phyloP scores from a whole-genome alignment of 2,888 invertebrate species.

The Idaea aversata region DNA sequence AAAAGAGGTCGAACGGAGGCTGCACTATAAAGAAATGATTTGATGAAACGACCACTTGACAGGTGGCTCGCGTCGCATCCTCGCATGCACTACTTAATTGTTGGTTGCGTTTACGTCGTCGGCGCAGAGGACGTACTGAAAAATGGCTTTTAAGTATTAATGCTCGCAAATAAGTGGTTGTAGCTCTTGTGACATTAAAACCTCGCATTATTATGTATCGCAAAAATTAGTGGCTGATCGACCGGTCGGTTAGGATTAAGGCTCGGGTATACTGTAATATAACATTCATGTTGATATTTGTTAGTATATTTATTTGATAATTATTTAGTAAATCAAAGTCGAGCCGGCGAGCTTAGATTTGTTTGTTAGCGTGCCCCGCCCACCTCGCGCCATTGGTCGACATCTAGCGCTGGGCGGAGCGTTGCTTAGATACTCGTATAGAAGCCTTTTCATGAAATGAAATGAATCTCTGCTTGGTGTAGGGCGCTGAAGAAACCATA shows the following conservation, averaged over 20 bases:
- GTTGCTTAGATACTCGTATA: conserved; percentile 70
- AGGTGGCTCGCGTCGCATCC: conserved; percentile 74
- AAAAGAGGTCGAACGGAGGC: conserved; percentile 70
- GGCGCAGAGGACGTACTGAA: conserved; percentile 63
- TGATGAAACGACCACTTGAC: conserved; percentile 76
- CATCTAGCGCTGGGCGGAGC: conserved; percentile 69
- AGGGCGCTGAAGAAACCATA: conserved; percentile 12
- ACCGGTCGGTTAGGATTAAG: conserved; percentile 35
- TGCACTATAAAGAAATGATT: conserved; percentile 78
- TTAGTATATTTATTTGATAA: conserved; percentile 17
- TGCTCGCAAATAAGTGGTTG: conserved; percentile 72
- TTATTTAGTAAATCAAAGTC: conserved; percentile 22
- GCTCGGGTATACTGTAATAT: conserved; percentile 13
- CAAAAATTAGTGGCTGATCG: conserved; percentile 45
- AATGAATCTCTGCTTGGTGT: conserved; percentile 35
- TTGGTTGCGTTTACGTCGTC: conserved; percentile 60
- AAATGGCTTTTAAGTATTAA: conserved; percentile 72
- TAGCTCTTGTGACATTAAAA: conserved; percentile 61
- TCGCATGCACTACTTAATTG: conserved; percentile 67
- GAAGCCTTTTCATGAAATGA: conserved; percentile 54
- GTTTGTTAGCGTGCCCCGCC: conserved; percentile 62
- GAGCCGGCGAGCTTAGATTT: conserved; percentile 57
- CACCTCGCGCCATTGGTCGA: conserved; percentile 65
- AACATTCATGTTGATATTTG: conserved; percentile 4
- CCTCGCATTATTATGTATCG: conserved; percentile 49